phyloP scores from a whole-genome alignment of 2,888 invertebrate species.

The Heteromurus nitidus region DNA sequence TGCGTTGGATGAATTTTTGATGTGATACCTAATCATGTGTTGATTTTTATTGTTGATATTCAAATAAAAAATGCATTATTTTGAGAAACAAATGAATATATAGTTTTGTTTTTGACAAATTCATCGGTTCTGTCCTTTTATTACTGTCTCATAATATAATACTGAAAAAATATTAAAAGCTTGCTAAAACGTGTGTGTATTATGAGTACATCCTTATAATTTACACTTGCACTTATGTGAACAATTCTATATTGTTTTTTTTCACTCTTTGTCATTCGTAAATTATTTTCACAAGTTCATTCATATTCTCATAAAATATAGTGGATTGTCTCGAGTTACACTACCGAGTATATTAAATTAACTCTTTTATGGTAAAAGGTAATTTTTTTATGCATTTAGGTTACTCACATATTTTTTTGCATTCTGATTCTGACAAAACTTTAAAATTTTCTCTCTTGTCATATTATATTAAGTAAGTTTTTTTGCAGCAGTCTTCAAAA shows the following conservation, averaged over 20 bases:
- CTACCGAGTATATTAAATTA: no score
- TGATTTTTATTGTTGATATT: conserved; percentile 7
- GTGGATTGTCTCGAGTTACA: conserved; percentile 32
- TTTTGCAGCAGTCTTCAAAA: conserved; percentile 28
- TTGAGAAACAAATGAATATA: not conserved
- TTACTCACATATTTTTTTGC: conserved; percentile 9
- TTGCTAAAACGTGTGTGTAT: not conserved
- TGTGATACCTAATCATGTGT: conserved; percentile 6
- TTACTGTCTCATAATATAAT: conserved; percentile 23
- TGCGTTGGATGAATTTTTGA: not conserved
- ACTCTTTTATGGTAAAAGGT: not conserved
- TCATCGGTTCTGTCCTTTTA: not conserved
- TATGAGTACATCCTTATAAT: not conserved
- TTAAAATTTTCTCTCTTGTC: conserved; percentile 31
- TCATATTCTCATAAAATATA: no score
- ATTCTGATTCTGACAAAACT: conserved; percentile 28
- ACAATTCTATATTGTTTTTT: not conserved
- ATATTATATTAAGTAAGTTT: not conserved
- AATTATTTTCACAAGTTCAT: no score
- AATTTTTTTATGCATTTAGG: no score
- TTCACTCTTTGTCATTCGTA: not conserved
- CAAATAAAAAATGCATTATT: not conserved
- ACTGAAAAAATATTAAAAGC: conserved; percentile 22
- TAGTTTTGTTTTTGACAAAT: not conserved
- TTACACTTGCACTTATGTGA: not conserved